A percentile compares a stretch with the other conserved stretches of the same genome.
These are phyloP conservation scores for Copidosoma floridanum DNA, from an alignment of 1,140 invertebrate genomes.

Conservation along the genomic window DNA sequence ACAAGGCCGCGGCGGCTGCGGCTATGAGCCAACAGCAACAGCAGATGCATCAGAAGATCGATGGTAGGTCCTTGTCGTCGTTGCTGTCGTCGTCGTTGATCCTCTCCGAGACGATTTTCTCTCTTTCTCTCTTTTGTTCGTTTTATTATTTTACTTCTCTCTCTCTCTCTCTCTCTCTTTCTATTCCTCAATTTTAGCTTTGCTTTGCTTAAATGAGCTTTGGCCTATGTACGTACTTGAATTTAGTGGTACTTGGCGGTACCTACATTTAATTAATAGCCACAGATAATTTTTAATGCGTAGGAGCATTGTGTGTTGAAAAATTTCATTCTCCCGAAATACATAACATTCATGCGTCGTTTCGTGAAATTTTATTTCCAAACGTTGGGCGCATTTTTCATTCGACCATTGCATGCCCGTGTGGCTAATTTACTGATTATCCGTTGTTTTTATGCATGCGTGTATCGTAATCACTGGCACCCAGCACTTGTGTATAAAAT, in stretches of 20 bases:
- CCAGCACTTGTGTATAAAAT: not conserved
- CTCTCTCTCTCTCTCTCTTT: not conserved
- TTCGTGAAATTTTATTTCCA: too few species aligned
- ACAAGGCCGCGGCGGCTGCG: constrained; percentile 45
- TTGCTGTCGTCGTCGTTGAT: too few species aligned
- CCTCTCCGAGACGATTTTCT: too few species aligned
- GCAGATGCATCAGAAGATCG: constrained; percentile 49
- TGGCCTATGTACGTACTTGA: not conserved
- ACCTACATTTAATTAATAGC: too few species aligned
- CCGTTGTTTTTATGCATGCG: not conserved
- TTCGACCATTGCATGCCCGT: too few species aligned
- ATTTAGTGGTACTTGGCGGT: too few species aligned
- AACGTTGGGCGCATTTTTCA: too few species aligned
- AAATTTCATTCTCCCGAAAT: too few species aligned
- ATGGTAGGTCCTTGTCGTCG: constrained; percentile 45
- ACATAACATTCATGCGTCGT: too few species aligned
- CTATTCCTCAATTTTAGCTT: not conserved
- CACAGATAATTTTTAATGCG: too few species aligned
- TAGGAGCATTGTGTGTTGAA: too few species aligned
- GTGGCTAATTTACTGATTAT: too few species aligned
- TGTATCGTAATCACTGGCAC: constrained; percentile 15
- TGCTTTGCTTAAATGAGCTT: constrained; percentile 5
- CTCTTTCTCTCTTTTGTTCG: not conserved
- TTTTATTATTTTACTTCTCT: not conserved
- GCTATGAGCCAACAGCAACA: constrained; percentile 6